Conservation (phyloP, 2,797 vertebrate species). For the Protonibea diacanthus region DNA sequence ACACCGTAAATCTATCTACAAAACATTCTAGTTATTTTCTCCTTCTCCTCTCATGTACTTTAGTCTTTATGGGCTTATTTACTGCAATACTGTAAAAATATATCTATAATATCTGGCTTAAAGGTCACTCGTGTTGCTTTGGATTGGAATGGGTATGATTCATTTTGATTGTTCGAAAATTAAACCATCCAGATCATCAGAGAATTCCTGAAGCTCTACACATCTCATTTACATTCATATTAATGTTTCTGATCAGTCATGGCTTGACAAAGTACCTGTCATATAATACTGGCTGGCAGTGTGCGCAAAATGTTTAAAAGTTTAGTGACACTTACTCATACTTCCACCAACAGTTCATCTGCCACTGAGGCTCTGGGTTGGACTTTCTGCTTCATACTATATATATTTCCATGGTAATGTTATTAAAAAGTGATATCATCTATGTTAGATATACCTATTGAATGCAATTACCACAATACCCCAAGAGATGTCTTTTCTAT, state of each 20-base stretch:
- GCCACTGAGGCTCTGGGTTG: not conserved
- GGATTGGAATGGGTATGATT: not conserved
- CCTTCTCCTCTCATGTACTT: not conserved
- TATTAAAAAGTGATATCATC: constrained; percentile 40
- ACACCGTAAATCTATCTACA: constrained; percentile 36
- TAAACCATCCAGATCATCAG: not conserved
- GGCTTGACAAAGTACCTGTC: not conserved
- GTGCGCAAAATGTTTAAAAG: no score
- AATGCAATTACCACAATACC: constrained; percentile 33
- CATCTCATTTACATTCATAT: not conserved
- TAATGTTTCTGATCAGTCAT: not conserved
- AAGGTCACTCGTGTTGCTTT: not conserved
- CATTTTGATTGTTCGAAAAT: not conserved
- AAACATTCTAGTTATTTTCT: constrained; percentile 36
- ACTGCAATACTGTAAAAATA: not conserved
- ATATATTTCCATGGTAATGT: constrained; percentile 35
- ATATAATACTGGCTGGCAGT: not conserved
- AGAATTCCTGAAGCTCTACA: not conserved
- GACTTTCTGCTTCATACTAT: constrained; percentile 3
- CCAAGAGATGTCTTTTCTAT: constrained; percentile 33
- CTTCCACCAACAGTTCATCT: not conserved
- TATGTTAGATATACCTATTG: constrained; percentile 27
- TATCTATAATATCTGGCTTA: not conserved
- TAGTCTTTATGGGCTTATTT: not conserved
- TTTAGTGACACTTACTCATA: not conserved